Evolutionary conservation across 2,888 invertebrate genomes (phyloP), one percentile per base, ranked within the genome.

Genomic region (Baccha elongata): DNA sequence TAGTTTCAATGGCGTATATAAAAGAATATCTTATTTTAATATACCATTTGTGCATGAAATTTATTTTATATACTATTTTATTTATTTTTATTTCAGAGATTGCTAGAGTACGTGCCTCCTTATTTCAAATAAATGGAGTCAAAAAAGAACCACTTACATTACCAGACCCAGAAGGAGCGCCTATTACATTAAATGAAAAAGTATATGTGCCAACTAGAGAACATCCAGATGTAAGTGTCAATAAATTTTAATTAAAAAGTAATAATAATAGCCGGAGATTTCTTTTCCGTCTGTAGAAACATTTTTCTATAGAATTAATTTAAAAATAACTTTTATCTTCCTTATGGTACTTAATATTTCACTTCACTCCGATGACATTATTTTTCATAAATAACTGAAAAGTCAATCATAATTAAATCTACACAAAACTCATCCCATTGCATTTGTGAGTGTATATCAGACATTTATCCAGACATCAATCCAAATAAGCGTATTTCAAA

Each of bases 141-240:
- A 97, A 97, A 91, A 97, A 97, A 91, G 98, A 98, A 91, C 97
- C 98, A 74, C 93, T 98, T 87, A 93, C 96, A 87, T 92, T 98
- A 90, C 98, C 98, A 90, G 98, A 98, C 89, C 93, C 97, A 84
- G 96, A 97, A 88, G 98, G 98, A 86, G 94, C 96, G 89, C 94
- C 97, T 89, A 95, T 96, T 88, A 97, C 97, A 89, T 94, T 98
- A 90, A 97, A 98, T 92, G 99, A 99, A 93, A 99, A 99, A 94
- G 97, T 99, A 89, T 99, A 98, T 92, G 99, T 99, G 91, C 99
- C 99, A 91, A 98, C 98, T 88, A 99, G 99, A 94, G 99, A 99
- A 92, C 98, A 99, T 92, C 99, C 99, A 93, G 99, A 99, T 92
- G 99, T 99, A 93, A 98, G 98, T 97, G 3, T 8, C 8, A 32